Conservation (phyloP, 53 echinoderm and acorn worm species). For the Echinarachnius parma region DNA sequence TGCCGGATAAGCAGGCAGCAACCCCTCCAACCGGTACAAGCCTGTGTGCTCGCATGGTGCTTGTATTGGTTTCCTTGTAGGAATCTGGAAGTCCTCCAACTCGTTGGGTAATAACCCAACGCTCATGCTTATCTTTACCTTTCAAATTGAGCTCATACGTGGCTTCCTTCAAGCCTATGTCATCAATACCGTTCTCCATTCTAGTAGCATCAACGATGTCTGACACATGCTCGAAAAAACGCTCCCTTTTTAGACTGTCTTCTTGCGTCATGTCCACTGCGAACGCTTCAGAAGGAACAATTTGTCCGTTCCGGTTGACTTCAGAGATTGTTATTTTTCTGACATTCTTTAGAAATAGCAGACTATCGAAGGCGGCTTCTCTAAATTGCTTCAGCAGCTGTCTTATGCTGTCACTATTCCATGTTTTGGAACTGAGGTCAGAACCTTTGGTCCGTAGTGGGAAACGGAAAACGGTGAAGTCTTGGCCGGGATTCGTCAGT, state of each 20-base stretch:
- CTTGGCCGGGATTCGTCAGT: conserved; percentile 19
- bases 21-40: conserved; percentile 79
- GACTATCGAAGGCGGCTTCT: conserved; percentile 52
- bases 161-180: neutral
- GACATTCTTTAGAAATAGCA: conserved; percentile 78
- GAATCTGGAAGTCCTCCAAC: conserved; percentile 49
- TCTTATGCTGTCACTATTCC: neutral
- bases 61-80: neutral
- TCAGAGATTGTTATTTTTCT: conserved; percentile 67
- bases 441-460: conserved; percentile 62
- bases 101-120: conserved; percentile 73
- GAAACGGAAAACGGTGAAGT: conserved; percentile 77
- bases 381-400: conserved; percentile 23
- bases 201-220: neutral
- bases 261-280: conserved; percentile 21
- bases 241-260: neutral
- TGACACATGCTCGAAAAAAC: neutral
- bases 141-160: conserved; percentile 16
- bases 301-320: conserved; percentile 5
- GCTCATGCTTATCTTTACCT: conserved; percentile 19
- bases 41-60: conserved; percentile 14
- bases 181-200: neutral
- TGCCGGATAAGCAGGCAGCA: conserved; percentile 55
- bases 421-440: conserved; percentile 31
- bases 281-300: conserved; percentile 38